These are phyloP conservation scores for Drosophila algonquin DNA, from an alignment of 2,888 invertebrate species.

Conservation along the genomic window DNA sequence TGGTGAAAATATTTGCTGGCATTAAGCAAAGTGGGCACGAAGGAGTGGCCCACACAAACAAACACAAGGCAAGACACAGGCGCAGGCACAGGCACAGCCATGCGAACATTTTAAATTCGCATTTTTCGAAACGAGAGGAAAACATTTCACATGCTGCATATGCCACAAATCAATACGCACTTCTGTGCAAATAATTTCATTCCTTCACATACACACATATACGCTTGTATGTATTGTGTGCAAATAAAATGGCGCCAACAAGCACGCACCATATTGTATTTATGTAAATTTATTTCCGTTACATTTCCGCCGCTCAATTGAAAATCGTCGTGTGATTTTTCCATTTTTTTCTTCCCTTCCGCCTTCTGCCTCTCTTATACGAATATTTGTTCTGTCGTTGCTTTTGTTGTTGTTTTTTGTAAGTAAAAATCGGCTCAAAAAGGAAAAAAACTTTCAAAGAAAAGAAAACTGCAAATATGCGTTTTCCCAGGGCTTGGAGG, in stretches of 20 bases:
- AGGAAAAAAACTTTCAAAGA: slow-evolving; percentile 22
- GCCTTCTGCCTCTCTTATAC: slow-evolving; percentile 11
- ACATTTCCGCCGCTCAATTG: slow-evolving; percentile 79
- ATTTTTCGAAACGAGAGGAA: slow-evolving; percentile 14
- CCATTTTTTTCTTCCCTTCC: background rate
- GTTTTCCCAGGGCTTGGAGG: slow-evolving; percentile 29
- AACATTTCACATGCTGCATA: slow-evolving; percentile 42
- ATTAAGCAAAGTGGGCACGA: slow-evolving; percentile 53
- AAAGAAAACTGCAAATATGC: slow-evolving; percentile 57
- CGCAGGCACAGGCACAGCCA: background rate
- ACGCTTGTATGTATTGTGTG: slow-evolving; percentile 62
- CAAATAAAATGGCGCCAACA: slow-evolving; percentile 76
- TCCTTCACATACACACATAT: slow-evolving; percentile 8
- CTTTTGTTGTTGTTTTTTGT: slow-evolving; percentile 12
- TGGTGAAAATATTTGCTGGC: slow-evolving; percentile 50
- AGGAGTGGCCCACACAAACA: slow-evolving; percentile 23
- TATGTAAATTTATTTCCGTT: slow-evolving; percentile 81
- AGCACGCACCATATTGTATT: slow-evolving; percentile 80
- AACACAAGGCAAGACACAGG: background rate
- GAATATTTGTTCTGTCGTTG: slow-evolving; percentile 22
- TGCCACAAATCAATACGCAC: slow-evolving; percentile 71
- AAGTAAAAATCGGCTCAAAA: slow-evolving; percentile 14
- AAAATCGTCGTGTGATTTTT: slow-evolving; percentile 77
- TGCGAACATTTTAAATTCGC: slow-evolving; percentile 32
- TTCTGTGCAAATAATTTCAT: slow-evolving; percentile 57